phyloP scores from a whole-genome alignment of 2,888 invertebrate species.

The Ametastegia equiseti region DNA sequence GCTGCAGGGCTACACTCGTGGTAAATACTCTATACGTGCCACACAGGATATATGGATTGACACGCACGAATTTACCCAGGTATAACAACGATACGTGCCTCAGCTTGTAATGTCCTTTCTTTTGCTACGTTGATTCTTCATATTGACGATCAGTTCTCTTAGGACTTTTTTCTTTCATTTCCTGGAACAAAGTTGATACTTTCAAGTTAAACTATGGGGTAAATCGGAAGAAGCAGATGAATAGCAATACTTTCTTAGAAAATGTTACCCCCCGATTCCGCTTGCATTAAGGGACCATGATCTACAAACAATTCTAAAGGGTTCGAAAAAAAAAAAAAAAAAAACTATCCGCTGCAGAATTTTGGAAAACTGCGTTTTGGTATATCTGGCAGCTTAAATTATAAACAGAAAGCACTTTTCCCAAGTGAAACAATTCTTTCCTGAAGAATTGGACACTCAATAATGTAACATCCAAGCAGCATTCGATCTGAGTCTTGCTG shows the following conservation, averaged over 20 bases:
- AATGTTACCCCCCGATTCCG: no score
- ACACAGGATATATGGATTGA: not conserved
- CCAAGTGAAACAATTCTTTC: no score
- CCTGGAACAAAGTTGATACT: not conserved
- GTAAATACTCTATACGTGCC: constrained; percentile 26
- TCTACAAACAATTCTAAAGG: no score
- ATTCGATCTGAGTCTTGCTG: not conserved
- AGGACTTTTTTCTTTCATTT: not conserved
- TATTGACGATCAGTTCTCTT: not conserved
- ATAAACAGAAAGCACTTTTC: no score
- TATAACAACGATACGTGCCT: not conserved
- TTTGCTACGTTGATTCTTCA: not conserved
- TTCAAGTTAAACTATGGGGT: not conserved
- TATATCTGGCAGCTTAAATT: no score
- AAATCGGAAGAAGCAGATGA: not conserved
- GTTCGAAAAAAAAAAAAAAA: no score
- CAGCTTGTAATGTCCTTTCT: not conserved
- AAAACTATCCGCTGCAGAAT: no score
- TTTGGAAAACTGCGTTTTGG: no score
- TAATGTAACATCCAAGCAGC: not conserved
- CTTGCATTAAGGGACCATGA: no score
- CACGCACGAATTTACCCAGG: constrained; percentile 7
- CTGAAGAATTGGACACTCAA: no score
- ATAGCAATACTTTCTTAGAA: no score
- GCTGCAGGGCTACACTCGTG: not conserved